Percentiles rank a stretch among this genome's conserved stretches.
phyloP scores from a whole-genome alignment of 2,113 vertebrate genomes.

The Crocuta crocuta region DNA sequence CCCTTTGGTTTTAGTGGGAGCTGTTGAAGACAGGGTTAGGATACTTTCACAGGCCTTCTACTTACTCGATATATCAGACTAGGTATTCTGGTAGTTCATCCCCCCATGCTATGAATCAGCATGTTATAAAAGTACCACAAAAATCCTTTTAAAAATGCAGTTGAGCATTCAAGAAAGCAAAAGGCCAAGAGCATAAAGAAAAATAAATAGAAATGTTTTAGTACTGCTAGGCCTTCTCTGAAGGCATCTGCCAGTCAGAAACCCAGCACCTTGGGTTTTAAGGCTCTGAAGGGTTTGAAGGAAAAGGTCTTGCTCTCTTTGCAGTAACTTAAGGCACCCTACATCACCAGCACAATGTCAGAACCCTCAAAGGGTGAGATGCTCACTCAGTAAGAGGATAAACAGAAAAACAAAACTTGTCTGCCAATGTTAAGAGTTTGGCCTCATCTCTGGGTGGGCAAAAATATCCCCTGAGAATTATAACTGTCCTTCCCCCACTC shows the following conservation, averaged over 20 bases:
- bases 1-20: not conserved
- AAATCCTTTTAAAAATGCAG: not conserved
- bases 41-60: not conserved
- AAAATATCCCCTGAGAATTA: not conserved
- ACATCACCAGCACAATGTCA: not conserved
- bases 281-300: not conserved
- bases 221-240: not conserved
- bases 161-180: not conserved
- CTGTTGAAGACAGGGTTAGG: not conserved
- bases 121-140: not conserved
- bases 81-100: not conserved
- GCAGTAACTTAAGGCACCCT: not conserved
- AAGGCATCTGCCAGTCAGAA: not conserved
- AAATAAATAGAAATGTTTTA: not conserved
- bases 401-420: not conserved
- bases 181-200: not conserved
- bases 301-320: not conserved
- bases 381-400: not conserved
- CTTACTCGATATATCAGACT: not conserved
- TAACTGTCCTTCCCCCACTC: not conserved
- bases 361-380: not conserved
- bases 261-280: not conserved
- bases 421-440: not conserved
- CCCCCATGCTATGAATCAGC: not conserved
- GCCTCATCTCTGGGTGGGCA: not conserved